Conservation (phyloP, 2,797 vertebrate species). For the Myotis pilosus region DNA sequence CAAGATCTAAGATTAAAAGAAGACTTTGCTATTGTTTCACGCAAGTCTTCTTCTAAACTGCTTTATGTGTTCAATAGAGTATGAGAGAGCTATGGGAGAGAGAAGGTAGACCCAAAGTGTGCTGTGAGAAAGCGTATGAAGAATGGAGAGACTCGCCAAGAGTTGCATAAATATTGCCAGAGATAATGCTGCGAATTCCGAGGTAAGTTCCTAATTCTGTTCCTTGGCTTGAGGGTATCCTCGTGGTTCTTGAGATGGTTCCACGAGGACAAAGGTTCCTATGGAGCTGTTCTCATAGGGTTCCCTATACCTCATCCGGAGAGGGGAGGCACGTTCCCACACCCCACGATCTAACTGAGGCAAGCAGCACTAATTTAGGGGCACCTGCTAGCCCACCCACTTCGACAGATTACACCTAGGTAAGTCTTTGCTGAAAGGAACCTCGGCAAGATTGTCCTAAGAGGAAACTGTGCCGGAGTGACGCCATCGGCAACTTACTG, state of each 20-base stretch:
- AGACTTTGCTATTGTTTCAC: background rate
- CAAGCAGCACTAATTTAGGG: background rate
- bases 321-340: background rate
- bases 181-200: background rate
- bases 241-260: background rate
- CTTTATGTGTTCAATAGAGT: background rate
- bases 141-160: background rate
- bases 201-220: background rate
- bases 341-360: background rate
- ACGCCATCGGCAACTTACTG: constrained; percentile 72
- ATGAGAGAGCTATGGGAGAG: background rate
- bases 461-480: background rate
- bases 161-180: background rate
- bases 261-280: background rate
- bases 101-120: background rate
- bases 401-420: background rate
- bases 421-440: background rate
- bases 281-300: background rate
- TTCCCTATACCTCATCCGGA: background rate
- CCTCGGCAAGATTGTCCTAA: background rate
- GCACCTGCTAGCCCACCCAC: background rate
- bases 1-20: constrained; percentile 23
- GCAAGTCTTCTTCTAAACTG: background rate
- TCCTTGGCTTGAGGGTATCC: background rate
- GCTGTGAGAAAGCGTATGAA: background rate